A percentile compares a stretch with the other conserved stretches of the same genome.
Conservation (phyloP, 2,113 vertebrate genomes). For the Alexandromys fortis region DNA sequence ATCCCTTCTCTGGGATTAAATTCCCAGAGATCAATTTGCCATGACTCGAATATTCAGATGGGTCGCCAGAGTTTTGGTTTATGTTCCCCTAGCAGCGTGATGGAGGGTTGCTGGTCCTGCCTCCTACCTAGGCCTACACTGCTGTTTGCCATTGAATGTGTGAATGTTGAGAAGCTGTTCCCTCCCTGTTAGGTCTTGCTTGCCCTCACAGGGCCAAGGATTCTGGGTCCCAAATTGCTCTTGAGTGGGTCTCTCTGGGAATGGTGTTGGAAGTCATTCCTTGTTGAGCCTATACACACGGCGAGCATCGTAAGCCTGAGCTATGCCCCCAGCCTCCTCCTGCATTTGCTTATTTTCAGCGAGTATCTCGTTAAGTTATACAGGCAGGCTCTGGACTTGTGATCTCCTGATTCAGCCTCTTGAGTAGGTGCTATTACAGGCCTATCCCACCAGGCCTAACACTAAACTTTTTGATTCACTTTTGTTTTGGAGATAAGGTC, state of each 20-base stretch:
- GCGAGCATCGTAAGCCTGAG: neutral
- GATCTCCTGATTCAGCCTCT: neutral
- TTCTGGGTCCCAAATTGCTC: neutral
- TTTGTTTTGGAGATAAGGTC: neutral
- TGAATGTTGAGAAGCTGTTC: neutral
- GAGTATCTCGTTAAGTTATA: neutral
- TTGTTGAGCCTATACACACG: neutral
- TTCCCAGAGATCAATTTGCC: conserved; percentile 18
- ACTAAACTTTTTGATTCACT: neutral
- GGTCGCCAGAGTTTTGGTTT: neutral
- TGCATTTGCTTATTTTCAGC: neutral
- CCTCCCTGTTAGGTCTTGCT: neutral
- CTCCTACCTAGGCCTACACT: neutral
- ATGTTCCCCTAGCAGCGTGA: neutral
- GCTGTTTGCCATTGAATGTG: conserved; percentile 18
- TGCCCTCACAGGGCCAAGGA: neutral
- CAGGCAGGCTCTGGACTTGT: neutral
- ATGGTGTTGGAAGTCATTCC: conserved; percentile 28
- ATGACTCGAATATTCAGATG: conserved; percentile 7
- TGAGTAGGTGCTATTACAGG: neutral
- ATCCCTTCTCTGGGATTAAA: conserved; percentile 35
- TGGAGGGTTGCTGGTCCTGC: neutral
- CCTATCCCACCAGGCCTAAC: neutral
- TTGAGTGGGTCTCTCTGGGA: neutral
- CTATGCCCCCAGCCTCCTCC: neutral